phyloP scores from a whole-genome alignment of 2,888 invertebrate genomes.

The Yponomeuta evonymella region DNA sequence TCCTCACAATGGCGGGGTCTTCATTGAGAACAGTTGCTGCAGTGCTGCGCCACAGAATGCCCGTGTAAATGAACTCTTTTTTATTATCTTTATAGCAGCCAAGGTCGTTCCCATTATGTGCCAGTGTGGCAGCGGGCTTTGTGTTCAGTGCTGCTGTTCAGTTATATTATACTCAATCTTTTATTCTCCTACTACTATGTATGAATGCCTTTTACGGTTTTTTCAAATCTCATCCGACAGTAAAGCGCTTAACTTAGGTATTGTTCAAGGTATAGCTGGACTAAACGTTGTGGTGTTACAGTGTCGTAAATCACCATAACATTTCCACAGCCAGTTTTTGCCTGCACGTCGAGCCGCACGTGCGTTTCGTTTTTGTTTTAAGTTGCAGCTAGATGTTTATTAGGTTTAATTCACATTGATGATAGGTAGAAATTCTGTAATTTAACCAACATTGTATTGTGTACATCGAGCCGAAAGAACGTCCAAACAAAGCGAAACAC shows the following conservation, averaged over 20 bases:
- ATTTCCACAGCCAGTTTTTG: background rate
- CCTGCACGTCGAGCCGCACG: background rate
- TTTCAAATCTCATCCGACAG: conserved; percentile 1
- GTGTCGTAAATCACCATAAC: background rate
- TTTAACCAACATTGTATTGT: no score
- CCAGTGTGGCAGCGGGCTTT: conserved; percentile 28
- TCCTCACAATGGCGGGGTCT: conserved; percentile 52
- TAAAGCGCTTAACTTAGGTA: background rate
- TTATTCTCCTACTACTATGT: conserved; percentile 2
- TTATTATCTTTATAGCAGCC: conserved; percentile 55
- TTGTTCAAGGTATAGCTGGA: background rate
- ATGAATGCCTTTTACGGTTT: conserved; percentile 5
- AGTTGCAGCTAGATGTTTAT: background rate
- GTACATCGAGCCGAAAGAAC: background rate
- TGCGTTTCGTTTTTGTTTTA: background rate
- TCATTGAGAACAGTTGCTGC: conserved; percentile 64
- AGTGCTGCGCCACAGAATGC: conserved; percentile 11
- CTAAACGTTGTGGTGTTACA: background rate
- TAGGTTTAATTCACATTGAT: no score
- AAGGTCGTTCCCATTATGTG: conserved; percentile 45
- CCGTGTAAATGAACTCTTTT: conserved; percentile 72
- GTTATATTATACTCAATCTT: conserved; percentile 6
- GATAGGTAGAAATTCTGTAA: no score
- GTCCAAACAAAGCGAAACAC: conserved; percentile 4
- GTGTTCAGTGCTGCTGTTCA: conserved; percentile 6